A percentile compares a stretch with the other conserved stretches of the same genome.
Evolutionary conservation across 2,888 invertebrate genomes (phyloP).

Genomic region (Pyralis farinalis): DNA sequence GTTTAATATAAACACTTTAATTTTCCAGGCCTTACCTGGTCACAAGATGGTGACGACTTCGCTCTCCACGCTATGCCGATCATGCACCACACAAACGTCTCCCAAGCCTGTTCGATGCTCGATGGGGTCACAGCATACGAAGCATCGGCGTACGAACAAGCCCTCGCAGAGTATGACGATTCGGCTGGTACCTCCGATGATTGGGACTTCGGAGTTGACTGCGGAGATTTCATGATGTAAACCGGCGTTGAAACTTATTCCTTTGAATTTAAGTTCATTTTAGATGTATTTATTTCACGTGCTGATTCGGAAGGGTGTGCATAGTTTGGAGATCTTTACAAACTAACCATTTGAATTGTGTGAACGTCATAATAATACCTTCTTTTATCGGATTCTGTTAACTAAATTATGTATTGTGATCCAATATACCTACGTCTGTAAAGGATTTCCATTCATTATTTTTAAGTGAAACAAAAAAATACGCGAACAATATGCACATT

Average conservation of each 20-base stretch:
- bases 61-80: conserved; percentile 84
- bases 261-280: conserved; percentile 1
- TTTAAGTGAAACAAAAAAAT: not conserved
- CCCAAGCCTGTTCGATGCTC: conserved; percentile 79
- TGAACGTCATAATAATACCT: no score
- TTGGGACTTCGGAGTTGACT: conserved; percentile 86
- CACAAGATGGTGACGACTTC: conserved; percentile 84
- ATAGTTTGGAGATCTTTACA: no score
- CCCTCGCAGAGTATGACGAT: conserved; percentile 82
- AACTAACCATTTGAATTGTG: no score
- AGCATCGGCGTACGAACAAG: conserved; percentile 80
- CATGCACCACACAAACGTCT: conserved; percentile 83
- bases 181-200: conserved; percentile 79
- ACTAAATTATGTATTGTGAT: no score
- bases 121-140: conserved; percentile 82
- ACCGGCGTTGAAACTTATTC: conserved; percentile 11
- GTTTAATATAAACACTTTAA: no score
- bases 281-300: not conserved
- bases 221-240: conserved; percentile 87
- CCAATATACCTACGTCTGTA: no score
- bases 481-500: not conserved
- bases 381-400: no score
- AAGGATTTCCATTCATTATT: no score
- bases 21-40: conserved; percentile 82
- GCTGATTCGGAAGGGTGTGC: conserved; percentile 3